phyloP scores from a whole-genome alignment of 2,797 vertebrate species.

The Rallus crepitans region DNA sequence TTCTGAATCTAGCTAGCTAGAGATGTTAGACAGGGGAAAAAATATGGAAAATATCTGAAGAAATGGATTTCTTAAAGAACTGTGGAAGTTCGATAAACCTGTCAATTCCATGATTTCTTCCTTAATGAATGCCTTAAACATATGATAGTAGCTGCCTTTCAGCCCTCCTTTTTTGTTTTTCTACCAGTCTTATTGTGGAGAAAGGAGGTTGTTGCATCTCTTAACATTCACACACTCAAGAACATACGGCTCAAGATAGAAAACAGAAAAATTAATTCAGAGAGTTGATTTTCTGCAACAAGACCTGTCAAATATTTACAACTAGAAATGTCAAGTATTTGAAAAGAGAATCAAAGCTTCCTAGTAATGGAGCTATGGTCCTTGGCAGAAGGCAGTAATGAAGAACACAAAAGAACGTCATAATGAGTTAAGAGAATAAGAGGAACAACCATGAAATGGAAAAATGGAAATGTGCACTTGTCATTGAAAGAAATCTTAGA shows the following conservation, averaged over 20 bases:
- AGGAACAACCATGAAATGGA: not conserved
- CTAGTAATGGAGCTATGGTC: not conserved
- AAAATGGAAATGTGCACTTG: not conserved
- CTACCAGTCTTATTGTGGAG: not conserved
- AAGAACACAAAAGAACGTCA: not conserved
- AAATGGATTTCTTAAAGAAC: not conserved
- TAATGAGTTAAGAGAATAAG: not conserved
- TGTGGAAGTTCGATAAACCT: not conserved
- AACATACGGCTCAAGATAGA: not conserved
- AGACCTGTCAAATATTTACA: not conserved
- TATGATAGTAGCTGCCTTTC: not conserved
- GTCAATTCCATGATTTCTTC: not conserved
- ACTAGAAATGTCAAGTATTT: not conserved
- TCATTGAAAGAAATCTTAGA: not conserved
- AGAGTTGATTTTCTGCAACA: not conserved
- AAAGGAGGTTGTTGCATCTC: not conserved
- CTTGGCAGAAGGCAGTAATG: not conserved
- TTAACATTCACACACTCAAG: not conserved
- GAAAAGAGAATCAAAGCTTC: not conserved
- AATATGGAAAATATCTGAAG: not conserved
- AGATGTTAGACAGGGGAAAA: not conserved
- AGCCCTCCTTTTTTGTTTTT: not conserved
- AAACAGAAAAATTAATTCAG: not conserved
- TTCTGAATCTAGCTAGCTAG: not conserved
- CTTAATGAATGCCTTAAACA: not conserved